Evolutionary conservation across 2,888 invertebrate genomes (phyloP).

Genomic region (Macropis europaea): DNA sequence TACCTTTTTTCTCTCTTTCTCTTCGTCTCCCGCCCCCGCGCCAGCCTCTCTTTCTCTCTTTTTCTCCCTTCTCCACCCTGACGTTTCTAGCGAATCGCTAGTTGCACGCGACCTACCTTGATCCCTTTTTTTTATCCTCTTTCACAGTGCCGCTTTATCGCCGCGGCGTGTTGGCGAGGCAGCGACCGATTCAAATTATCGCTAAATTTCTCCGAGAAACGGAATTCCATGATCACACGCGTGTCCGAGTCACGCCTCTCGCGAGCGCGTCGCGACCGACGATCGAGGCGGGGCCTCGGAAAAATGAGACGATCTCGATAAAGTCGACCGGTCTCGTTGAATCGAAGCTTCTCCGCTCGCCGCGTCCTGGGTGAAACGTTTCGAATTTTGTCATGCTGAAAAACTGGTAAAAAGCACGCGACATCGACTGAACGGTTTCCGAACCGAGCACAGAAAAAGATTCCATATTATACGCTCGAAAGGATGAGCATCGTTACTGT

Average conservation of each 20-base stretch:
- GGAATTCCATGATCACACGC: not conserved
- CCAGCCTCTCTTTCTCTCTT: slow-evolving; percentile 1
- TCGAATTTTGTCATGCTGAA: too few species aligned
- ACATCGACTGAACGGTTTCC: not conserved
- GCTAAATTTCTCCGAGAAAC: not conserved
- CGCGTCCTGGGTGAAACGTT: too few species aligned
- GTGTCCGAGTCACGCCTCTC: too few species aligned
- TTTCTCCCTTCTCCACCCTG: not conserved
- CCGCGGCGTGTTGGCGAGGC: slow-evolving; percentile 45
- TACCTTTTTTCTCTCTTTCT: slow-evolving; percentile 50
- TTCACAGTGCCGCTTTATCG: slow-evolving; percentile 48
- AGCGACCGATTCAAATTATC: slow-evolving; percentile 46
- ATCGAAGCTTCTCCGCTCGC: too few species aligned
- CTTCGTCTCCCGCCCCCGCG: not conserved
- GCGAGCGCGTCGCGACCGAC: too few species aligned
- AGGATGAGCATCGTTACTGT: slow-evolving; percentile 37
- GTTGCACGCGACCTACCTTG: slow-evolving; percentile 50
- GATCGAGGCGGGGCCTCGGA: too few species aligned
- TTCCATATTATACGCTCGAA: slow-evolving; percentile 23
- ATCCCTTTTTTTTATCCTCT: slow-evolving; percentile 19
- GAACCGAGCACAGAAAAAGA: slow-evolving; percentile 9
- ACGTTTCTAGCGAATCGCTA: slow-evolving; percentile 30
- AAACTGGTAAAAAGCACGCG: too few species aligned
- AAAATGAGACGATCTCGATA: too few species aligned
- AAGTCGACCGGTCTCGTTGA: too few species aligned